Conservation (phyloP, 2,797 vertebrate genomes). For the Masticophis lateralis region DNA sequence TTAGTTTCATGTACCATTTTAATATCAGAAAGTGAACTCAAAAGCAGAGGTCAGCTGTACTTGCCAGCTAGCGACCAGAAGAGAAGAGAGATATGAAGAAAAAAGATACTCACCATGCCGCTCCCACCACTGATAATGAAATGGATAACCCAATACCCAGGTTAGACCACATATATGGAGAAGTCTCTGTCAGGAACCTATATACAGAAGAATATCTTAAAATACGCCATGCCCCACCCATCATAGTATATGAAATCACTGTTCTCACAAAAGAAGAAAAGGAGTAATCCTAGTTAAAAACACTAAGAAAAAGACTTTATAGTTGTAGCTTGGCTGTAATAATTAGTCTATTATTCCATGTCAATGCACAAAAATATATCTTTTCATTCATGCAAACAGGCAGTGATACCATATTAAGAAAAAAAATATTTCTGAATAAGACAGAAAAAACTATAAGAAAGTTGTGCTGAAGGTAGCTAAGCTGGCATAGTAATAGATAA, state of each 20-base stretch:
- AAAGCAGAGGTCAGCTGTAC: not conserved
- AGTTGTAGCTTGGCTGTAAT: not conserved
- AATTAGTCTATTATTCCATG: not conserved
- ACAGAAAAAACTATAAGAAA: not conserved
- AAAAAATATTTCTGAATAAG: not conserved
- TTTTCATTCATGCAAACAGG: not conserved
- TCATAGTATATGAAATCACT: not conserved
- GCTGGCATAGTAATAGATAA: not conserved
- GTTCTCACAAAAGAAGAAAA: not conserved
- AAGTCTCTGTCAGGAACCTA: constrained; percentile 98
- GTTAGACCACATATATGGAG: constrained; percentile 97
- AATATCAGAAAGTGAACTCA: not conserved
- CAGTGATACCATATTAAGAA: not conserved
- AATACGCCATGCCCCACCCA: not conserved
- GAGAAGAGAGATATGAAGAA: not conserved
- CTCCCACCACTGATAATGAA: constrained; percentile 95
- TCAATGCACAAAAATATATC: not conserved
- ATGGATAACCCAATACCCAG: constrained; percentile 95
- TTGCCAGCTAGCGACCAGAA: not conserved
- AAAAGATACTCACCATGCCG: constrained; percentile 87
- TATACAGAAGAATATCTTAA: not conserved
- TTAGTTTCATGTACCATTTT: not conserved
- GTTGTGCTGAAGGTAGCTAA: not conserved
- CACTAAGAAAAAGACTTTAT: not conserved
- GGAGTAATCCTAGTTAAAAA: not conserved